Base-by-base conservation (phyloP, 2,797 vertebrate species). In the Lepilemur septentrionalis region DNA sequence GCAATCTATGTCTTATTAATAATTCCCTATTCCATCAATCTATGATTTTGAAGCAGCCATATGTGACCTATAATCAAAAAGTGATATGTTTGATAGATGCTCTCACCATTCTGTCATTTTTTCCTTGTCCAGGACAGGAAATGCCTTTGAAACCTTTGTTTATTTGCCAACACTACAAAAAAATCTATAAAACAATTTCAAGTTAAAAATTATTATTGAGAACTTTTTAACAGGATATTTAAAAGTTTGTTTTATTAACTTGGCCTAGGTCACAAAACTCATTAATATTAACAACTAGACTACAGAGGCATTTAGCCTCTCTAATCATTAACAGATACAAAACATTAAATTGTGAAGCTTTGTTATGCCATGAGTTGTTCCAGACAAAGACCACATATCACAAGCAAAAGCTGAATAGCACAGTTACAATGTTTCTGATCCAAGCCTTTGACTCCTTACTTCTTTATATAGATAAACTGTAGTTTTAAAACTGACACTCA, bases 231-330 rank as follows among this genome's bases (percentile, higher is more conserved):
- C 73, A 89, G 59, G 63, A 57, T 91, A 96, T 95, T 97, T 96
- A 69, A 94, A 94, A 52, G 25, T 97, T 94, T 95, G 32, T 95
- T 97, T 97, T 81, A 73, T 96, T 95, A 95, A 52, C 85, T 96
- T 89, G 75, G 72, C 86, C 28, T 85, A 82, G 70, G 89, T 94
- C 83, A 82, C 38, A 96, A 85, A 96, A 94, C 43, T 97, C 89
- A 92, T 97, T 98, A 98, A 70, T 96, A 95, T 93, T 94, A 96
- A 59, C 95, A 43, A 91, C 22, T 80, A 63, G 50, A 55, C 69
- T 95, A 84, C 46, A 80, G n/a, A 76, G 61, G 22, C 94, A 88
- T 93, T 80, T 89, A 75, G 61, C 20, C 46, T 88, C 6, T 94
- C 25, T 97, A 95, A 84, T 88, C 72, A 90, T 96, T 38, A 95